Evolutionary conservation across 2,888 invertebrate genomes (phyloP).

Genomic region (Plebejus anna): DNA sequence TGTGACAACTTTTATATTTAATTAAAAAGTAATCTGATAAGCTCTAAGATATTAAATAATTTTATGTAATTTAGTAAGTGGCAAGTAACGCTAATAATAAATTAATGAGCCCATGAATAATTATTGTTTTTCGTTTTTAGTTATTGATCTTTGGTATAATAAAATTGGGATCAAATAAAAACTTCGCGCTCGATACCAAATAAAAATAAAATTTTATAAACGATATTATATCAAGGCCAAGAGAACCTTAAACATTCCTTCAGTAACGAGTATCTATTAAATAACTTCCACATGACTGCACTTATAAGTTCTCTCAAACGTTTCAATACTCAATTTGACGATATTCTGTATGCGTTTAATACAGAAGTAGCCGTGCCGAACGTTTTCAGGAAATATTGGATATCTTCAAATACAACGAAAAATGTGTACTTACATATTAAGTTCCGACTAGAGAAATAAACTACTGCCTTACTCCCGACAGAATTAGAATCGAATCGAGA

Average conservation of each 20-base stretch:
- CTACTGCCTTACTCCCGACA: too few relatives aligned
- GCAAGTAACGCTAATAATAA: background rate
- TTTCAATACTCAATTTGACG: background rate
- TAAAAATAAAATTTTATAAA: background rate
- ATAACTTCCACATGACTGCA: conserved; percentile 10
- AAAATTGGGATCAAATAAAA: too few relatives aligned
- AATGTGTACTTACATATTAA: background rate
- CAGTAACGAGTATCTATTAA: conserved; percentile 17
- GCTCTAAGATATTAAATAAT: background rate
- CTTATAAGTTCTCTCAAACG: conserved; percentile 15
- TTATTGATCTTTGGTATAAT: too few relatives aligned
- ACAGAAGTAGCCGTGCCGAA: background rate
- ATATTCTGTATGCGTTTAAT: background rate
- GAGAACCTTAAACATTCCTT: background rate
- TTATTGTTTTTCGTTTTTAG: too few relatives aligned
- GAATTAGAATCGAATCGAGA: too few relatives aligned
- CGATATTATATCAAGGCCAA: background rate
- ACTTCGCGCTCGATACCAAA: background rate
- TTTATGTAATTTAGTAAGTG: background rate
- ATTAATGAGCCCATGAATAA: too few relatives aligned
- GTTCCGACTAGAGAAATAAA: too few relatives aligned
- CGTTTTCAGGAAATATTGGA: background rate
- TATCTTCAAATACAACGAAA: background rate
- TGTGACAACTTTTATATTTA: background rate
- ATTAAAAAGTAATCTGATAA: background rate